phyloP scores from a whole-genome alignment of 2,888 invertebrate species.

The Elmis aenea region DNA sequence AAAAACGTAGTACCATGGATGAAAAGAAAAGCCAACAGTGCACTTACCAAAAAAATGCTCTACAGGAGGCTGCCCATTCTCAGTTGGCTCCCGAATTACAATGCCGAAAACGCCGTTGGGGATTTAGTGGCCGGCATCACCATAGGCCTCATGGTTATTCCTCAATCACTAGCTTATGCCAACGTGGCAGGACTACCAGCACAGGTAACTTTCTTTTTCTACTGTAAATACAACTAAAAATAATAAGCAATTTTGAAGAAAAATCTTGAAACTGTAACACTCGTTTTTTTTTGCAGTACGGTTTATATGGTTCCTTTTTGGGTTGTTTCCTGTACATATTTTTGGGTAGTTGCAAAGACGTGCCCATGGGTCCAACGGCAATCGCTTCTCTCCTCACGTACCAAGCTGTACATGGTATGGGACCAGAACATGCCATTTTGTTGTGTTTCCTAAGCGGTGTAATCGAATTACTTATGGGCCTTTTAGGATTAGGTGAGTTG shows the following conservation, averaged over 20 bases:
- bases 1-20: conserved; percentile 41
- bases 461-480: conserved; percentile 74
- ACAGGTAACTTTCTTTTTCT: conserved; percentile 49
- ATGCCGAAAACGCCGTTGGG: conserved; percentile 65
- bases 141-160: conserved; percentile 89
- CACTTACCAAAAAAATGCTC: conserved; percentile 64
- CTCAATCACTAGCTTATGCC: conserved; percentile 80
- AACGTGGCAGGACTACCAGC: conserved; percentile 75
- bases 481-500: conserved; percentile 68
- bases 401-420: conserved; percentile 64
- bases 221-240: not conserved
- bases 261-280: no score
- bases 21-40: conserved; percentile 45
- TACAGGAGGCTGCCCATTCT: conserved; percentile 70
- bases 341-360: conserved; percentile 87
- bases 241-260: not conserved
- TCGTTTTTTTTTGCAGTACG: conserved; percentile 59
- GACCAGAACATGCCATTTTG: conserved; percentile 66
- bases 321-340: conserved; percentile 87
- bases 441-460: conserved; percentile 70
- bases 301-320: conserved; percentile 89
- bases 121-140: conserved; percentile 89
- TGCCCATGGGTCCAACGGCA: conserved; percentile 89
- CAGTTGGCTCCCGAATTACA: conserved; percentile 75
- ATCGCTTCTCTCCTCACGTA: conserved; percentile 83